Base-by-base conservation (phyloP, 2,888 invertebrate genomes). In the Phalera bucephala region DNA sequence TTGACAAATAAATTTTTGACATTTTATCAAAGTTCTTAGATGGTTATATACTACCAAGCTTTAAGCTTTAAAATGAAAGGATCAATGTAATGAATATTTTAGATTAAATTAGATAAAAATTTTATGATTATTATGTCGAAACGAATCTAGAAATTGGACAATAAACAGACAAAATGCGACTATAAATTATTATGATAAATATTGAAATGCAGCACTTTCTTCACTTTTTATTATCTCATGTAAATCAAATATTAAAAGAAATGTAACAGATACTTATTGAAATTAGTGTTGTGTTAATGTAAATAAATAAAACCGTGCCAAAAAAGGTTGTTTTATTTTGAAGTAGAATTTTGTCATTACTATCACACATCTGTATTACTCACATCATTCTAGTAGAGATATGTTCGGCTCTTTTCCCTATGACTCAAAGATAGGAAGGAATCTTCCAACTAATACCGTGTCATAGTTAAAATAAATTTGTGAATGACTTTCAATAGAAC, bases 1-100 rank as follows among this genome's bases (percentile, higher is more conserved):
- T 76, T 79, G 89, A 89, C 89, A 89, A 89, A 89, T 89, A 89
- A 86, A 63, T 64, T 52, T 43, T 37, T 45, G 33, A 30, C 34
- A 48, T 40, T 39, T 59, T 50, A 36, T 12, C 31, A 54, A 47
- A 44, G 36, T 38, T 40, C 41, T 33, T 49, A 36, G 23, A 36
- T 33, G 13, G 25, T 45, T 49, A 40, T 52, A 47, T 36, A 41
- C 17, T 48, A 46, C 41, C 36, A 50, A 59, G 55, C 55, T 56
- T 64, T 21, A 51, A 57, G 59, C 55, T 61, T 56, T 58, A 54
- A 54, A 54, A 48, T 31, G 34, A 39, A 58, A 47, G 56, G 56
- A 52, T 53, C 55, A 52, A 53, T 42, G 34, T 57, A 44, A 48
- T 45, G 11, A 43, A 37, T 45, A 43, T 36, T 41, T 42, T 39